A percentile compares a stretch with the other conserved stretches of the same genome.
Evolutionary conservation across 2,888 invertebrate genomes (phyloP).

Genomic region (Eupithecia centaureata): DNA sequence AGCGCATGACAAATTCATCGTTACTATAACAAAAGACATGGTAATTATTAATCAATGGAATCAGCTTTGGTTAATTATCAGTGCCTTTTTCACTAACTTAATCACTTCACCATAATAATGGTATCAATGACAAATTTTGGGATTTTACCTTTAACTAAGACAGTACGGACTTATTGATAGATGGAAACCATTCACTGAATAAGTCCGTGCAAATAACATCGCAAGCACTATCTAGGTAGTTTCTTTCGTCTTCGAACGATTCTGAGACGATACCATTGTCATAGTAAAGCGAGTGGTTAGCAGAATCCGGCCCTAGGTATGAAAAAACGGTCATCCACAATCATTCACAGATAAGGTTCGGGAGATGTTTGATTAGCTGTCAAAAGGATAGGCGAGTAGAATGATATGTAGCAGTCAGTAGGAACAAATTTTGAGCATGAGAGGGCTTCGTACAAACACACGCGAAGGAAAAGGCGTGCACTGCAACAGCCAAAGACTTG

Average conservation of each 20-base stretch:
- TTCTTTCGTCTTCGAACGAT: too few relatives aligned
- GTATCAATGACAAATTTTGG: too few relatives aligned
- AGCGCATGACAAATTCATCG: conserved; percentile 46
- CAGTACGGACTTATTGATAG: too few relatives aligned
- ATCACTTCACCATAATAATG: too few relatives aligned
- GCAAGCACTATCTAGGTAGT: too few relatives aligned
- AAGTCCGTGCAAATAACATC: too few relatives aligned
- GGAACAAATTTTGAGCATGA: conserved; percentile 51
- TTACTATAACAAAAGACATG: conserved; percentile 45
- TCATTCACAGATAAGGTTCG: conserved; percentile 51
- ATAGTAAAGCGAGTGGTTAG: too few relatives aligned
- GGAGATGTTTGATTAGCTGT: conserved; percentile 43
- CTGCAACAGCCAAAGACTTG: conserved; percentile 1
- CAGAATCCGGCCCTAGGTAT: too few relatives aligned
- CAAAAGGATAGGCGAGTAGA: conserved; percentile 47
- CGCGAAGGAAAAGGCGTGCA: conserved; percentile 22
- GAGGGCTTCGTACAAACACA: conserved; percentile 33
- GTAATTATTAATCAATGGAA: conserved; percentile 58
- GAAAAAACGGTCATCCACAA: conserved; percentile 50
- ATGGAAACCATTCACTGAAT: too few relatives aligned
- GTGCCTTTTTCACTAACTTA: too few relatives aligned
- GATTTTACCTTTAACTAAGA: too few relatives aligned
- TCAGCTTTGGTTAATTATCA: conserved; percentile 60
- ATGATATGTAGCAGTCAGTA: conserved; percentile 46
- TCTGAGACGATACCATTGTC: too few relatives aligned